These are phyloP conservation scores for Eidolon helvum DNA, from an alignment of 2,113 vertebrate genomes.

Conservation along the genomic window DNA sequence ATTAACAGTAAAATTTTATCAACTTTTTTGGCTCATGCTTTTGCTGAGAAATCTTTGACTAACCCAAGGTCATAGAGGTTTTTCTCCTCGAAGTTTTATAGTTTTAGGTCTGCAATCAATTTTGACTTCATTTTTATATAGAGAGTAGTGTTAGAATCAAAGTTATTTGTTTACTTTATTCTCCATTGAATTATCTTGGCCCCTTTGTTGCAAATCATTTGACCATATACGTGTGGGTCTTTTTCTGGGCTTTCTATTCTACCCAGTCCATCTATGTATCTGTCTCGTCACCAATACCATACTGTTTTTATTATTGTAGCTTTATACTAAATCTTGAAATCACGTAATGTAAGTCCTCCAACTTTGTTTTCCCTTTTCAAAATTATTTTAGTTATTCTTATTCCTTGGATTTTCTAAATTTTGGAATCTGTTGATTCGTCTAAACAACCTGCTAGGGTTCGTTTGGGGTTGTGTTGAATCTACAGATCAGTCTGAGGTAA, in stretches of 20 bases:
- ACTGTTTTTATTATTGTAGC: too few relatives aligned
- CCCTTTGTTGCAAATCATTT: too few relatives aligned
- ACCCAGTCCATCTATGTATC: too few relatives aligned
- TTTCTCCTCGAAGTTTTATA: neutral
- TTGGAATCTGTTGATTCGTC: neutral
- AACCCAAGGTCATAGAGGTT: neutral
- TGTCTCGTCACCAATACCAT: too few relatives aligned
- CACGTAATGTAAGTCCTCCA: too few relatives aligned
- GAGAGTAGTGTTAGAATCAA: neutral
- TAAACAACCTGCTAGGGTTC: neutral
- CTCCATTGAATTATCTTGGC: neutral
- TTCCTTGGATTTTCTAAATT: neutral
- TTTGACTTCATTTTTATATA: neutral
- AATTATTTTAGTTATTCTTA: neutral
- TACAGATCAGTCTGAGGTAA: neutral
- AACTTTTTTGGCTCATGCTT: neutral
- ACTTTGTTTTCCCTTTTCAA: neutral
- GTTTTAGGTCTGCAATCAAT: neutral
- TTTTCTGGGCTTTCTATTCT: too few relatives aligned
- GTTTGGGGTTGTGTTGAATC: neutral
- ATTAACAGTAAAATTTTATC: neutral
- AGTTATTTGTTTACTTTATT: neutral
- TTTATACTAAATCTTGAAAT: too few relatives aligned
- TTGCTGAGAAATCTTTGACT: neutral
- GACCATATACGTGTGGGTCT: too few relatives aligned